Evolutionary conservation across 2,888 invertebrate species (phyloP).

Genomic region (Ectemnius lituratus): DNA sequence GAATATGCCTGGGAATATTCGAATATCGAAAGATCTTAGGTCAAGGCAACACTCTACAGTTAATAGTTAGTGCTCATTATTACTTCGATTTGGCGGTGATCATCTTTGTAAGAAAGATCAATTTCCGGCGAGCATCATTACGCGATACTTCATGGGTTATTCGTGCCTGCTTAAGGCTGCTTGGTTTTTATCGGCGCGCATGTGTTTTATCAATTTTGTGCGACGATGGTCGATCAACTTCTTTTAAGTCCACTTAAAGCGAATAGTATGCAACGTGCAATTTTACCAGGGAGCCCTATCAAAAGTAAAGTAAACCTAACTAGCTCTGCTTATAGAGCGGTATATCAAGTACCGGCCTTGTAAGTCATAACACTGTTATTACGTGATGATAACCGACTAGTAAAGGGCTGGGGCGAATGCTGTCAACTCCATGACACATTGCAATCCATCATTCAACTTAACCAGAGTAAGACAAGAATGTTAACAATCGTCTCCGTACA

Average conservation of each 20-base stretch:
- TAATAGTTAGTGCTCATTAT: conserved; percentile 74
- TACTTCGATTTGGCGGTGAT: conserved; percentile 70
- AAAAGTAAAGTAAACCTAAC: too few relatives aligned
- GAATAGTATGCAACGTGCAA: too few relatives aligned
- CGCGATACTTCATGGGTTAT: conserved; percentile 48
- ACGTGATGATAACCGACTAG: too few relatives aligned
- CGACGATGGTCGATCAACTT: conserved; percentile 14
- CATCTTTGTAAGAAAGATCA: conserved; percentile 67
- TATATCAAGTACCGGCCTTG: too few relatives aligned
- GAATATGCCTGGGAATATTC: background rate
- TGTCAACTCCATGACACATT: too few relatives aligned
- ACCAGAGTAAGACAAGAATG: too few relatives aligned
- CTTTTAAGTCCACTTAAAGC: background rate
- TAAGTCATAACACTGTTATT: too few relatives aligned
- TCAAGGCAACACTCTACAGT: conserved; percentile 48
- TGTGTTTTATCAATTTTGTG: conserved; percentile 28
- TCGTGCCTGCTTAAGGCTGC: conserved; percentile 39
- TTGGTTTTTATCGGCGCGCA: conserved; percentile 31
- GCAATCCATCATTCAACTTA: too few relatives aligned
- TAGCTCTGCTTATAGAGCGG: too few relatives aligned
- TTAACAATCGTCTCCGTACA: too few relatives aligned
- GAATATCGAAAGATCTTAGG: background rate
- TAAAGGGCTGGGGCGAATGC: too few relatives aligned
- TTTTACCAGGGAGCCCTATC: too few relatives aligned
- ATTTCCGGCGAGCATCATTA: conserved; percentile 65